Evolutionary conservation across 1,140 invertebrate genomes (phyloP), one percentile per base, ranked within the genome.

Genomic region (Atopsyche davidsoni): DNA sequence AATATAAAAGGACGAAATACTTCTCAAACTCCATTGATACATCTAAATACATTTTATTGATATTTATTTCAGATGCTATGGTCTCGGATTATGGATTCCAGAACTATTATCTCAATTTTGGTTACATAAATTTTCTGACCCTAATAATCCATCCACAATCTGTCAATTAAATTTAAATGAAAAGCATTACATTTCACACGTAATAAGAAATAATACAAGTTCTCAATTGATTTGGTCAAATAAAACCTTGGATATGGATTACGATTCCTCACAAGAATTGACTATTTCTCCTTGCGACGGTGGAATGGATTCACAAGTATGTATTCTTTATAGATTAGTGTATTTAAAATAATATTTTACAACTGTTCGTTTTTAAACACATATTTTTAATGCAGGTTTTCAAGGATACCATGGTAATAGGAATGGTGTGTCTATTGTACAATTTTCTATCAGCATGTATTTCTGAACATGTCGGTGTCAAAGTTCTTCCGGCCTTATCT

Each of bases 31-130:
- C 2, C 17, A 13, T 34, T 45, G n/a, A 53, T 4, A 14, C 19
- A 35, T 43, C 38, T n/a, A 45, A 23, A 24, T 39, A 31, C 46
- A 51, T 25, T 47, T 28, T 48, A 49, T 61, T 24, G 50, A 10
- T 40, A 41, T 43, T 45, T 28, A 28, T 69, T 69, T 3, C 61
- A 85, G 83, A 2, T 82, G 81, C 49, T 85, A 82, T 44, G 83
- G 82, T 2, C 61, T 86, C 4, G 82, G 81, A 46, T 66, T 85
- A 13, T 86, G 83, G 83, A 74, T 84, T 13, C 82, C 82, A 13
- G 82, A 85, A 61, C 62, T 86, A 3, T 77, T 83, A 22, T 74
- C 79, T 7, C 70, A 81, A 2, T 75, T 79, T 51, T 65, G 75
- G 28, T 64, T 64, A 16, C 73, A 71, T 50, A 69, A 75, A 21